Conservation (phyloP, 2,797 vertebrate genomes). For the Paedocypris micromegethes region DNA sequence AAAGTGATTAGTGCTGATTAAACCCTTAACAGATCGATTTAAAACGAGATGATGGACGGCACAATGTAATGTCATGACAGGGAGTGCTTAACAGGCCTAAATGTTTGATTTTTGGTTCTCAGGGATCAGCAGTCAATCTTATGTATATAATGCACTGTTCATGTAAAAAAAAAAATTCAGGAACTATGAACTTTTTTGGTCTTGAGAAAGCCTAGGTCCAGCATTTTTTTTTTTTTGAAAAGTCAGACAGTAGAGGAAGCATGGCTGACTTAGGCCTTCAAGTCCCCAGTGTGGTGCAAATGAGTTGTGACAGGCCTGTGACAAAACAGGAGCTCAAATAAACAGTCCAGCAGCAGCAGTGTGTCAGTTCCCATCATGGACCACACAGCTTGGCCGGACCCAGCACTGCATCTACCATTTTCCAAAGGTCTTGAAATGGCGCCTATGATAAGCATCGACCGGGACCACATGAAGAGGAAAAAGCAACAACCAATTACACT, state of each 20-base stretch:
- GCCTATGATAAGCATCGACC: constrained; percentile 65
- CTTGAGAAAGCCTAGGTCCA: constrained; percentile 20
- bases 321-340: constrained; percentile 41
- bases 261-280: neutral
- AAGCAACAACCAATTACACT: constrained; percentile 62
- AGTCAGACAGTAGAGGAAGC: neutral
- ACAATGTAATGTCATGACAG: neutral
- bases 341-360: constrained; percentile 39
- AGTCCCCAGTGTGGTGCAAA: constrained; percentile 35
- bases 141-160: neutral
- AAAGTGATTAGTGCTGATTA: constrained; percentile 59
- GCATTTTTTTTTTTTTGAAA: constrained; percentile 16
- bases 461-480: constrained; percentile 67
- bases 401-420: constrained; percentile 43
- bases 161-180: too few species aligned
- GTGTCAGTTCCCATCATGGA: constrained; percentile 52
- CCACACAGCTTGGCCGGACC: constrained; percentile 56
- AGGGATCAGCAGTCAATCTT: neutral
- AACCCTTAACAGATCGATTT: constrained; percentile 6
- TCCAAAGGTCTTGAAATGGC: constrained; percentile 58
- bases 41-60: neutral
- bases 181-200: constrained; percentile 30
- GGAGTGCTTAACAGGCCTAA: too few species aligned
- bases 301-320: constrained; percentile 45
- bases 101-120: too few species aligned